Percentiles rank a stretch among this genome's conserved stretches.
These are phyloP conservation scores for Chaetura pelagica DNA, from an alignment of 2,113 vertebrate species.

Conservation along the genomic window DNA sequence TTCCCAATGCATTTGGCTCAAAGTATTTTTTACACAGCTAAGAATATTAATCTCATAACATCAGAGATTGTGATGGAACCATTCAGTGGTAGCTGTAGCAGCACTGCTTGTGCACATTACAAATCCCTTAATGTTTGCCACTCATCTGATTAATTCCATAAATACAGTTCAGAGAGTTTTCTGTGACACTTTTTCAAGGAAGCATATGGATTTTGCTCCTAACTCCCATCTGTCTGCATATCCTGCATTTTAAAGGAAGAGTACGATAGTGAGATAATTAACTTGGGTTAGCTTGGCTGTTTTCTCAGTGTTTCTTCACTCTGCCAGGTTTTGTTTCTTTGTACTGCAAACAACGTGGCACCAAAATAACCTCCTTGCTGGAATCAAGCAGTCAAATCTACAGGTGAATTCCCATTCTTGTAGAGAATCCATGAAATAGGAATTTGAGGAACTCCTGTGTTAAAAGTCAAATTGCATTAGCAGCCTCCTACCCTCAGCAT, in stretches of 20 bases:
- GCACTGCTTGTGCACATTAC: background rate
- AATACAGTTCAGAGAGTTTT: background rate
- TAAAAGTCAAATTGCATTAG: background rate
- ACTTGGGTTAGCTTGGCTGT: background rate
- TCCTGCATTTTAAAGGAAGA: background rate
- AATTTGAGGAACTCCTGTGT: background rate
- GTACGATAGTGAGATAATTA: background rate
- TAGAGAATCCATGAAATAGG: background rate
- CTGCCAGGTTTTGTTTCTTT: background rate
- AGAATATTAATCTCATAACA: background rate
- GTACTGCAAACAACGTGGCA: background rate
- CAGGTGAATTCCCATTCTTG: background rate
- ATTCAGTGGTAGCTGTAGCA: background rate
- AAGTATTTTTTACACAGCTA: background rate
- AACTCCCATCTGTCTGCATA: background rate
- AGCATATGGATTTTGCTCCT: background rate
- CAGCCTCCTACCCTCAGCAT: background rate
- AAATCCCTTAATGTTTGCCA: background rate
- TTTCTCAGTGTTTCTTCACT: background rate
- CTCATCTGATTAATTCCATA: slow-evolving; percentile 1
- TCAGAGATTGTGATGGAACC: background rate
- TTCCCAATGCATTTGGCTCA: background rate
- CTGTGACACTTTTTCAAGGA: background rate
- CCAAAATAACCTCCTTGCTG: background rate
- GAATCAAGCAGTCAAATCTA: background rate